Conservation (phyloP, 53 echinoderm and acorn worm genomes). For the Zoroaster sp. region DNA sequence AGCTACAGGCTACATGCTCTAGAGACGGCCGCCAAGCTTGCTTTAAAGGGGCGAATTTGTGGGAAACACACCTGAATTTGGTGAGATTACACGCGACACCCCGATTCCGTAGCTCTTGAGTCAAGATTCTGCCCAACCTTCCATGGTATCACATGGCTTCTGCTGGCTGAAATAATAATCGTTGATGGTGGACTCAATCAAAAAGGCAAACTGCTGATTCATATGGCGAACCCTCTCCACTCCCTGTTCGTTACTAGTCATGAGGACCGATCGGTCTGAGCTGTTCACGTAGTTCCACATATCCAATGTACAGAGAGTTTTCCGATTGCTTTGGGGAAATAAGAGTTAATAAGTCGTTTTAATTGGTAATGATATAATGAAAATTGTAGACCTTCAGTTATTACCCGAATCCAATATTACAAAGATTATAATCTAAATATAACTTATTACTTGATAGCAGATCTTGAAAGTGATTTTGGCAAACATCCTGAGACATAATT, state of each 20-base stretch:
- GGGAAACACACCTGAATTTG: slow-evolving; percentile 61
- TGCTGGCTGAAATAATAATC: slow-evolving; percentile 87
- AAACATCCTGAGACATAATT: no score
- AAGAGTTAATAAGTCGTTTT: no score
- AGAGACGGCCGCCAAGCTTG: no score
- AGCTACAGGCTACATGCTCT: no score
- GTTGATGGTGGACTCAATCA: slow-evolving; percentile 89
- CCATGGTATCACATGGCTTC: slow-evolving; percentile 93
- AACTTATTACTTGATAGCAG: no score
- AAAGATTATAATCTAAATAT: no score
- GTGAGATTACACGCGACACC: slow-evolving; percentile 66
- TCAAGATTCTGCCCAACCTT: slow-evolving; percentile 92
- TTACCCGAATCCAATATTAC: no score
- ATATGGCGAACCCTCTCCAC: slow-evolving; percentile 72
- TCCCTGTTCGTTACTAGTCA: slow-evolving; percentile 70
- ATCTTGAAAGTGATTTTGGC: no score
- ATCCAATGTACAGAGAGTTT: slow-evolving; percentile 70
- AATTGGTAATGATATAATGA: no score
- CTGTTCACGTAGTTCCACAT: slow-evolving; percentile 86
- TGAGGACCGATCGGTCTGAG: slow-evolving; percentile 50
- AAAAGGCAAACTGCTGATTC: slow-evolving; percentile 91
- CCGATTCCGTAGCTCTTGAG: slow-evolving; percentile 97
- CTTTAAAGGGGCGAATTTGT: no score
- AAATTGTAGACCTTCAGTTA: no score
- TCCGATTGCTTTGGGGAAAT: slow-evolving; percentile 77